Base-by-base conservation (phyloP, 2,888 invertebrate species). In the Acrobasis suavella region DNA sequence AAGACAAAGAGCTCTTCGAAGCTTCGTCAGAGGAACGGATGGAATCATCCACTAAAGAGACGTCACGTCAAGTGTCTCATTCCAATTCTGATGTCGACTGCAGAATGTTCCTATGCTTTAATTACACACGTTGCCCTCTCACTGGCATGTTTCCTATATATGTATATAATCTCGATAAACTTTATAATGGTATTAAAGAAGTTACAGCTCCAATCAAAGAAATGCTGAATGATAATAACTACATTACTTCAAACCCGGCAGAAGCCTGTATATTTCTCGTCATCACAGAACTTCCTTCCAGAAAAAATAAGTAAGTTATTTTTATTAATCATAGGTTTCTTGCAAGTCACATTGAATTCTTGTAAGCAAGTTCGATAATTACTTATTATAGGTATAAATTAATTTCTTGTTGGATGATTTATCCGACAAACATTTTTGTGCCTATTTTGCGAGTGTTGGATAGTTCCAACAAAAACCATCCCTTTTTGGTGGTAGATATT, bases 61-160 rank as follows among this genome's bases (percentile, higher is more conserved):
- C 46, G 8, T 5, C 7, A 32, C 5, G 32, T 32, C 1, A 32
- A 6, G 32, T 32, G 7, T 32, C 8, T 32, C 32, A 8, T 38
- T 77, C 88, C 1, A 70, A 87, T 17, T 83, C 88, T 0, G 89
- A 87, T 74, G 78, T 83, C 37, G 85, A 90, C 22, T 98, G 98
- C 80, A 94, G 95, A 72, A 97, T 98, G 97, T 96, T 96, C 79
- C 96, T 95, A 56, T 99, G 98, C 84, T 98, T 99, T 78, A 98
- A 99, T 88, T 97, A 98, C 81, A 98, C 98, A 3, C 94, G 98
- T 37, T 99, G 98, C 83, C 97, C 98, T 9, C 88, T 98, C 10
- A 96, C 97, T 0, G 98, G 98, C 0, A 96, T 97, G 0, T 98
- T 99, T 80, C 97, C 98, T 0, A 97, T 98, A 1, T 98, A 96